phyloP scores from a whole-genome alignment of 2,113 vertebrate genomes.

The Coregonus clupeaformis region DNA sequence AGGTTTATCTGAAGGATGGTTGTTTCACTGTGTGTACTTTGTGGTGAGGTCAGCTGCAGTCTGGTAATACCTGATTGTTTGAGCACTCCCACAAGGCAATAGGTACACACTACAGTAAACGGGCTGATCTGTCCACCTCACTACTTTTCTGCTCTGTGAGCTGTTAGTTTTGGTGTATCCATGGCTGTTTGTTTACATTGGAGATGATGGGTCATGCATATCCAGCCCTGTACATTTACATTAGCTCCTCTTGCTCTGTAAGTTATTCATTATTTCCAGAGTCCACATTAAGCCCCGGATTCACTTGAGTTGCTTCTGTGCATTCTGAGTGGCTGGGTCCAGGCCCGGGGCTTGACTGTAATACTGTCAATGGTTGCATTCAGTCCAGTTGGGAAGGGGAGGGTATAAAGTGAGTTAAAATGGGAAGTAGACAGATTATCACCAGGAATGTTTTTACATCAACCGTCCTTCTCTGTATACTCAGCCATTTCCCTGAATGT shows the following conservation, averaged over 20 bases:
- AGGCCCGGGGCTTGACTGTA: not conserved
- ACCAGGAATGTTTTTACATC: slow-evolving; percentile 7
- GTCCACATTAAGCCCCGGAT: no score
- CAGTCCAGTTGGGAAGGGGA: not conserved
- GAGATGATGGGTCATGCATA: no score
- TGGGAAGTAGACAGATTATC: not conserved
- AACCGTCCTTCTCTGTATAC: slow-evolving; percentile 13
- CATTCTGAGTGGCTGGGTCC: not conserved
- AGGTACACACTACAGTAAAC: not conserved
- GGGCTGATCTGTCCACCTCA: not conserved
- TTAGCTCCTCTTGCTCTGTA: no score
- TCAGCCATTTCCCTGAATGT: slow-evolving; percentile 27
- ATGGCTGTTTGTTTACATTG: no score
- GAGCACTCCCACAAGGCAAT: not conserved
- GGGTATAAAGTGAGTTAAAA: not conserved
- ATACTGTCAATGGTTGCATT: not conserved
- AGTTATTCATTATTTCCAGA: no score
- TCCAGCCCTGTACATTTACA: no score
- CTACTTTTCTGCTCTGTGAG: not conserved
- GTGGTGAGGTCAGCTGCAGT: not conserved
- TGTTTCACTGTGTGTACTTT: no score
- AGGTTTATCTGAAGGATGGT: no score
- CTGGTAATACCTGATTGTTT: not conserved
- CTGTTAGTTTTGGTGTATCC: not conserved
- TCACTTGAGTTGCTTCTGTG: no score